Base-by-base conservation (phyloP, 37 sponge, comb jelly and placozoan genomes). In the Diacarnus erythraeanus region DNA sequence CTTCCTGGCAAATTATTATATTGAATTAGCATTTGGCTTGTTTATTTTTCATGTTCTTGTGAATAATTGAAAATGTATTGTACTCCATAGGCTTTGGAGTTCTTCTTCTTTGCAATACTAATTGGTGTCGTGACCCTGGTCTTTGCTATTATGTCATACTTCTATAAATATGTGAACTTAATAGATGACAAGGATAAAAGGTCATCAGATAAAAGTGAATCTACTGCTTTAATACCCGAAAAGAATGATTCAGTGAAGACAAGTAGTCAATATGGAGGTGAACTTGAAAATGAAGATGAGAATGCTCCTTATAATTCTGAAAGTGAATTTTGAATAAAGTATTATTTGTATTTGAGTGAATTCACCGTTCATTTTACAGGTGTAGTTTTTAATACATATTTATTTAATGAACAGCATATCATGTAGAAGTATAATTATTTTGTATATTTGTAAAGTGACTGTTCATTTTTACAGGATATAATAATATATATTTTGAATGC, bases 81-180 rank as follows among this genome's bases (percentile, higher is more conserved):
- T n/a, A n/a, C n/a, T n/a, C n/a, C n/a, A n/a, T 69, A 95, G 91
- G 80, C 87, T 25, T 36, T 77, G 22, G 97, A 97, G 70, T 97
- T 94, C 42, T 94, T 97, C 85, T 94, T 94, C 87, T 97, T 97
- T 86, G 97, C 97, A 37, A 92, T 68, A 18, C 54, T 86, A 2
- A 94, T 88, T 25, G 83, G 64, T 27, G 72, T 71, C 31, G 71
- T 91, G 41, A 64, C 90, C 9, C 17, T 94, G 15, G 31, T 94
- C 4, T 97, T 97, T 91, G 91, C 84, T 18, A 29, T 97, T 0
- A 94, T 97, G 94, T 64, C 97, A 0, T 86, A 73, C 80, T 84
- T 91, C 80, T 97, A 97, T 68, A 94, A 89, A 61, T 84, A 84
- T 33, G 85, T 89, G 25, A 80, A 88, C 57, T 78, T 72, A 66